Percentiles rank a stretch among this genome's conserved stretches.
phyloP scores from a whole-genome alignment of 2,113 vertebrate species.

The Campylomormyrus tamandua region DNA sequence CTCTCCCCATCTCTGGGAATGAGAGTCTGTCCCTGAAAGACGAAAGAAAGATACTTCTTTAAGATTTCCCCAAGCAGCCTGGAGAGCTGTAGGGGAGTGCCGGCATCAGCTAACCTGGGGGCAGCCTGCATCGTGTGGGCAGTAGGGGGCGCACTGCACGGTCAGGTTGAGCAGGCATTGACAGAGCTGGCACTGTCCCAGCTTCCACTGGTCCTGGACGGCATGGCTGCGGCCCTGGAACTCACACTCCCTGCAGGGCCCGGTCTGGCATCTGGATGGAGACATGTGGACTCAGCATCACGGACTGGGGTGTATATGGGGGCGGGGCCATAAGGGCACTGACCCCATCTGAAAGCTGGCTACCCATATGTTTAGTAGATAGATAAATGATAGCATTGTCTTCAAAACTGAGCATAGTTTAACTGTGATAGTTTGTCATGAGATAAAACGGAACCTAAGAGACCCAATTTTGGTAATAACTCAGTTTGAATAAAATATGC shows the following conservation, averaged over 20 bases:
- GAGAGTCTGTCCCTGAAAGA: constrained; percentile 61
- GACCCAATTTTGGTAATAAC: background rate
- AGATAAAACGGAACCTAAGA: background rate
- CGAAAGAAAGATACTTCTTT: constrained; percentile 4
- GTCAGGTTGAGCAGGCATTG: constrained; percentile 63
- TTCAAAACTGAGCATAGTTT: background rate
- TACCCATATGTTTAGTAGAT: background rate
- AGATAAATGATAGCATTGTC: background rate
- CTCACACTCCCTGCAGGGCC: constrained; percentile 66
- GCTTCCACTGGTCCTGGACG: constrained; percentile 69
- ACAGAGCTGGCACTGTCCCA: constrained; percentile 66
- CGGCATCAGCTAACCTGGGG: constrained; percentile 60
- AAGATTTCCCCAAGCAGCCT: background rate
- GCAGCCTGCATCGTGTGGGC: constrained; percentile 61
- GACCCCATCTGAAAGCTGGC: background rate
- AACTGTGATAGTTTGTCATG: background rate
- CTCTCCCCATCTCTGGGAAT: constrained; percentile 54
- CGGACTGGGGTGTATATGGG: background rate
- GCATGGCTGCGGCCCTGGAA: constrained; percentile 51
- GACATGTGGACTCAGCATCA: background rate
- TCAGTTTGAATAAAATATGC: background rate
- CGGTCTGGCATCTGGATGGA: constrained; percentile 68
- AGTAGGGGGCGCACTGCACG: constrained; percentile 65
- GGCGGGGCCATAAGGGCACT: background rate
- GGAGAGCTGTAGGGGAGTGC: background rate